phyloP scores from a whole-genome alignment of 2,797 vertebrate genomes.

The Cuculus canorus region DNA sequence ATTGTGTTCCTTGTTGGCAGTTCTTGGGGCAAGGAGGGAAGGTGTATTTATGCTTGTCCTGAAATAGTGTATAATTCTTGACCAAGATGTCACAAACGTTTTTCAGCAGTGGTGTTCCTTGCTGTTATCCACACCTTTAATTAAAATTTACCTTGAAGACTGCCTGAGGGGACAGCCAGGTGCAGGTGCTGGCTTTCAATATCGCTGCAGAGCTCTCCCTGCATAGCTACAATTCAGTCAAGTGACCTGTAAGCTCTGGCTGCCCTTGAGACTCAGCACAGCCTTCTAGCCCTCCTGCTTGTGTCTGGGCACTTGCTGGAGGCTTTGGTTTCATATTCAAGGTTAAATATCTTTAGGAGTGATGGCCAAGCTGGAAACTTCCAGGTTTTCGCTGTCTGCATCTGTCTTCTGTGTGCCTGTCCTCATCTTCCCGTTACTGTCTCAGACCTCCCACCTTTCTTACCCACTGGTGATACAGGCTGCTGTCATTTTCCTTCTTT shows the following conservation, averaged over 20 bases:
- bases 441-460: background rate
- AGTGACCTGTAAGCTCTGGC: constrained; percentile 2
- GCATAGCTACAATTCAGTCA: background rate
- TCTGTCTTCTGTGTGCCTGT: background rate
- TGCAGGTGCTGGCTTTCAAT: background rate
- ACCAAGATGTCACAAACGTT: background rate
- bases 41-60: background rate
- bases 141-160: constrained; percentile 24
- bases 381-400: background rate
- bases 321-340: background rate
- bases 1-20: background rate
- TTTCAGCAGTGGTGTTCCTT: background rate
- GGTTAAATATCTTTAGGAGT: background rate
- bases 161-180: background rate
- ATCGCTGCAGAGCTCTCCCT: background rate
- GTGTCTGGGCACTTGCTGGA: background rate
- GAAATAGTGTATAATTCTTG: background rate
- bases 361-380: background rate
- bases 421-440: background rate
- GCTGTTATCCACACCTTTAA: background rate
- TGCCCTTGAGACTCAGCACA: background rate
- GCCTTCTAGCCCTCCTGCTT: background rate
- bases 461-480: background rate
- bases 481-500: background rate
- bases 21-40: background rate